These are phyloP conservation scores for Cerastoderma edule DNA, from an alignment of 2,888 invertebrate species.

Conservation along the genomic window DNA sequence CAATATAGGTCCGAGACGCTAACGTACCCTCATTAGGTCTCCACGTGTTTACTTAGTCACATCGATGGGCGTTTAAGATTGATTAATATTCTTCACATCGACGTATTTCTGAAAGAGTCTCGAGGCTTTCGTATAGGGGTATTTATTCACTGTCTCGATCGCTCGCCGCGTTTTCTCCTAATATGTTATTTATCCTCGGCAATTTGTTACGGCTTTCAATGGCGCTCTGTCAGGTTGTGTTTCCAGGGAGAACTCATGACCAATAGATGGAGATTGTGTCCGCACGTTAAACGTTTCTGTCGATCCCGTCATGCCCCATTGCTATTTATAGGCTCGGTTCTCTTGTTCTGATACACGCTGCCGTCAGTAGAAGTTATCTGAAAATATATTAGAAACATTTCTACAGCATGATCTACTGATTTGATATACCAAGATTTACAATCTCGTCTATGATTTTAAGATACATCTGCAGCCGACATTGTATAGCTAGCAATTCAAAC, in stretches of 20 bases:
- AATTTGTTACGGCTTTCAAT: conserved; percentile 6
- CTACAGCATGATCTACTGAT: too few relatives aligned
- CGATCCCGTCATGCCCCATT: too few relatives aligned
- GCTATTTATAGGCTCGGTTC: too few relatives aligned
- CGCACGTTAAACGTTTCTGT: too few relatives aligned
- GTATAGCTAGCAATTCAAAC: too few relatives aligned
- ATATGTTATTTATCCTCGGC: conserved; percentile 4
- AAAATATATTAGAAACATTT: too few relatives aligned
- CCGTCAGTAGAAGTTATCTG: too few relatives aligned
- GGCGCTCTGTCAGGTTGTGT: conserved; percentile 3
- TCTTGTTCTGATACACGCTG: too few relatives aligned
- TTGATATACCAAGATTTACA: too few relatives aligned
- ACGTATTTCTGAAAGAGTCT: conserved; percentile 11
- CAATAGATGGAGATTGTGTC: too few relatives aligned
- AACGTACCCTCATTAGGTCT: conserved; percentile 14
- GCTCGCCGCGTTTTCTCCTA: background rate
- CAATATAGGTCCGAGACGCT: background rate
- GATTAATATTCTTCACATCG: conserved; percentile 19
- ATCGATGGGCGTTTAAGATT: conserved; percentile 13
- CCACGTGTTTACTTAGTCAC: conserved; percentile 17
- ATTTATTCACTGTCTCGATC: conserved; percentile 24
- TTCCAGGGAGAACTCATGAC: background rate
- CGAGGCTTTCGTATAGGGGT: conserved; percentile 3
- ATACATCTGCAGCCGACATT: too few relatives aligned
- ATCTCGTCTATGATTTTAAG: too few relatives aligned